Base-by-base conservation (phyloP, 2,888 invertebrate genomes). In the Pseudeuparius sepicola region DNA sequence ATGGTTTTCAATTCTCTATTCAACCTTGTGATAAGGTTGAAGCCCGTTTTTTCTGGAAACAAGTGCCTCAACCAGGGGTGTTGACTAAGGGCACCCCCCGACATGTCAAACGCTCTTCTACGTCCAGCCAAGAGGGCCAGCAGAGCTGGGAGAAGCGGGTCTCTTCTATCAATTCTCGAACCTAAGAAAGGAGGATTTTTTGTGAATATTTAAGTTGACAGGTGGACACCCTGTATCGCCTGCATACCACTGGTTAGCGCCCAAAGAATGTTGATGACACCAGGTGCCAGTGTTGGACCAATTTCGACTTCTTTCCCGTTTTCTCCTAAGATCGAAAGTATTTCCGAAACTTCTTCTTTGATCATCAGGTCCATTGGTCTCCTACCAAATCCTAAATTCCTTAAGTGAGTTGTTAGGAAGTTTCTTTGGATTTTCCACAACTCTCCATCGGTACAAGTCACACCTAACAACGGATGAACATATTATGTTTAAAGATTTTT, bases 181-280 rank as follows among this genome's bases (percentile, higher is more conserved):
- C 40, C 42, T 42, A 17, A 24, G 27, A 28, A 30, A 15, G 28
- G 10, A 23, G 6, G 2, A 24, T n/a, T 24, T 4, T 12, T 5
- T 9, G 14, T 12, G 12, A 23, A 11, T 18, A 9, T 24, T 23
- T n/a, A n/a, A n/a, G n/a, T n/a, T n/a, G n/a, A n/a, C n/a, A n/a
- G n/a, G n/a, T n/a, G n/a, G n/a, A n/a, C n/a, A n/a, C n/a, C n/a
- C n/a, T n/a, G n/a, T n/a, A n/a, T n/a, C n/a, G n/a, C 14, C 11
- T 14, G 7, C 30, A 9, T 39, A 42, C 67, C 65, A 7, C 74
- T 70, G 3, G 68, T 64, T 15, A 79, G 54, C 9, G 64, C 64
- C 79, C 79, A 80, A 5, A 80, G 55, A 1, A 78, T 72, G 51
- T 77, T 79, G 26, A 80, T 64, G 1, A 77, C 71, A 18, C 68